Evolutionary conservation across 2,797 vertebrate genomes (phyloP).

Genomic region (Gymnoscopelus braueri): DNA sequence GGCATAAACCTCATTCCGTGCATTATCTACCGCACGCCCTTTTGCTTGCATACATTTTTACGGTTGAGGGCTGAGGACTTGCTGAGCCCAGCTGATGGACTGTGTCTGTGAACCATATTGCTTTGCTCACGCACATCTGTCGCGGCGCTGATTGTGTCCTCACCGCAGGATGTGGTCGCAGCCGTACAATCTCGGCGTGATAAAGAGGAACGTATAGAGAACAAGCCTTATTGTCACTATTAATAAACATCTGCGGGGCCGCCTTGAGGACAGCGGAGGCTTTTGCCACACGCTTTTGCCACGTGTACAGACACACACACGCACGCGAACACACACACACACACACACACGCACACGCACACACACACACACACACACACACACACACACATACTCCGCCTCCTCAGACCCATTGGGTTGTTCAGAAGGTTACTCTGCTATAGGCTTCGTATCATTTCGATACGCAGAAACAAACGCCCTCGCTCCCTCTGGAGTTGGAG

Average conservation of each 20-base stretch:
- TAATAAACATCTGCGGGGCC: slow-evolving; percentile 73
- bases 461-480: slow-evolving; percentile 72
- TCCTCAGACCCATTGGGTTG: slow-evolving; percentile 64
- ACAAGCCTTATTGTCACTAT: slow-evolving; percentile 73
- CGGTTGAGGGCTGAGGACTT: slow-evolving; percentile 7
- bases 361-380: slow-evolving; percentile 24
- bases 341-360: neutral
- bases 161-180: slow-evolving; percentile 52
- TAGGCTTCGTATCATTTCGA: slow-evolving; percentile 71
- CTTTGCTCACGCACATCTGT: slow-evolving; percentile 70
- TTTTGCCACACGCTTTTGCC: slow-evolving; percentile 37
- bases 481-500: slow-evolving; percentile 74
- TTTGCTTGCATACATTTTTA: slow-evolving; percentile 37
- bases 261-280: slow-evolving; percentile 63
- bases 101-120: slow-evolving; percentile 51
- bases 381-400: slow-evolving; percentile 46
- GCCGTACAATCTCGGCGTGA: slow-evolving; percentile 70
- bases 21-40: slow-evolving; percentile 16
- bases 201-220: slow-evolving; percentile 54
- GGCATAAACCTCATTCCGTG: slow-evolving; percentile 34
- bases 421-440: slow-evolving; percentile 70
- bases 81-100: slow-evolving; percentile 66
- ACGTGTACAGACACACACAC: neutral
- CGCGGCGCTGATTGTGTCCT: slow-evolving; percentile 55
- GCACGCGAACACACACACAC: too few species aligned